A percentile compares a stretch with the other conserved stretches of the same genome.
phyloP scores from a whole-genome alignment of 1,140 invertebrate genomes.

The Schlechtendalia chinensis region DNA sequence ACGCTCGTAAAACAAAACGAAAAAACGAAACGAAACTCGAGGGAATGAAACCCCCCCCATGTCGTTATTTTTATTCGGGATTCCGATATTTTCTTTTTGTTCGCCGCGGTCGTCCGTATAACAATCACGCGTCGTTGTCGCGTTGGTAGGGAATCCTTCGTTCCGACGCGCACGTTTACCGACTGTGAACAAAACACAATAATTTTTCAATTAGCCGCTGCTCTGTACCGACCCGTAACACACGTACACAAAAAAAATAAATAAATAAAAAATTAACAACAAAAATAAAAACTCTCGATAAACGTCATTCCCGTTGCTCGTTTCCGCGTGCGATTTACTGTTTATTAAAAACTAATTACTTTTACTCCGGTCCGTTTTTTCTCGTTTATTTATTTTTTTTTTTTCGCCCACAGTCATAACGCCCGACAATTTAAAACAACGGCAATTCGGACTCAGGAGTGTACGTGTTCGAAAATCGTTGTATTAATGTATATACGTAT shows the following conservation, averaged over 20 bases:
- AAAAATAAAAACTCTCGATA: neutral
- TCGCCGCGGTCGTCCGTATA: neutral
- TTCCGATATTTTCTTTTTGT: neutral
- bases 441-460: neutral
- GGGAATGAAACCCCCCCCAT: no score
- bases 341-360: constrained; percentile 24
- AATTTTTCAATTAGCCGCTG: neutral
- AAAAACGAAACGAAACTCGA: no score
- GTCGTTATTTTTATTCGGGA: neutral
- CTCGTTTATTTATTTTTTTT: neutral
- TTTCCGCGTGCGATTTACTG: neutral
- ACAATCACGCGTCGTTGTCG: neutral
- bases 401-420: neutral
- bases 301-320: neutral
- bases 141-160: neutral
- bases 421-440: neutral
- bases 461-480: neutral
- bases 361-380: neutral
- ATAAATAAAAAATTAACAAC: neutral
- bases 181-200: neutral
- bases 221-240: neutral
- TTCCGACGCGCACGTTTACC: neutral
- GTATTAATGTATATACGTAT: neutral
- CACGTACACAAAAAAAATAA: no score
- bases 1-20: no score